Evolutionary conservation across 2,113 vertebrate species (phyloP), one percentile per base, ranked within the genome.

Genomic region (Microcebus murinus): DNA sequence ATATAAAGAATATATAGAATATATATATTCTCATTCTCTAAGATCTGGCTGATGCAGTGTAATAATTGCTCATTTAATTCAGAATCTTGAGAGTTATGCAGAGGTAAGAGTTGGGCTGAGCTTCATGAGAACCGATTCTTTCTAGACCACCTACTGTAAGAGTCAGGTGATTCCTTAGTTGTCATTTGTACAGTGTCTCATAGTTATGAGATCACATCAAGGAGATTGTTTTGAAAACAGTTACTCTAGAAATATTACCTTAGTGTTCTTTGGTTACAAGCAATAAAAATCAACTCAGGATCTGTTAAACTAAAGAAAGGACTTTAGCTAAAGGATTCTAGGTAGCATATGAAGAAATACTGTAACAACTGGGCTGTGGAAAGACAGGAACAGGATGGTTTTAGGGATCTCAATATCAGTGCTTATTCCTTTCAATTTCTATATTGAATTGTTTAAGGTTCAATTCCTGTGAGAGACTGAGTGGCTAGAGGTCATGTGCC

Each of bases 201-300:
- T 84, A 50, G 36, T 85, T 21, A 71, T 77, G 87, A 94, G 29
- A 68, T 70, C 17, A 76, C 45, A 63, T 92, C n/a, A 90, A 73
- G 59, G 70, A 89, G 68, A 83, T 65, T 92, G 74, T 31, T 87
- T 95, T 97, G 83, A 71, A 93, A 82, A 80, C 42, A 82, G 27
- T 42, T 87, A 7, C 84, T 50, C 42, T 96, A 84, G 70, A 96
- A 95, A 59, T 79, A 65, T 80, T 77, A n/a, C 7, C 79, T 73
- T 23, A 48, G 27, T 63, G 42, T 96, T 93, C 63, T 82, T 94
- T 86, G 55, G 25, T 82, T 93, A 48, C 55, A 77, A 92, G 68
- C 8, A 20, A 11, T 95, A 74, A 48, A 96, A 96, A 71, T 73
- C 77, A 97, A 36, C 17, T 67, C 25, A 83, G 1, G 0, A 86